These are phyloP conservation scores for Eristalis tenax DNA, from an alignment of 2,888 invertebrate genomes.

Conservation along the genomic window DNA sequence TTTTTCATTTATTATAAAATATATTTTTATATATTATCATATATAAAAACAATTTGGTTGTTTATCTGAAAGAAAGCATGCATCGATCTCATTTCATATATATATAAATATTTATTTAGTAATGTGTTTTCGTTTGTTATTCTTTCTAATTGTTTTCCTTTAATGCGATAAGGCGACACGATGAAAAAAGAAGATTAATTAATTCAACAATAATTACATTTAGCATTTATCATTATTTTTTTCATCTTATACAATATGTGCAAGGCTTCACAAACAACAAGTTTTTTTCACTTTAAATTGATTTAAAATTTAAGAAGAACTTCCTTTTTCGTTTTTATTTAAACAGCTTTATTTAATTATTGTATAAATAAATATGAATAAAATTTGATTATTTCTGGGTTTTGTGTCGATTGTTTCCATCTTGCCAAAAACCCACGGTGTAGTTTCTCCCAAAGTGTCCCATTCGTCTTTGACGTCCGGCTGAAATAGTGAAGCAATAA, in stretches of 20 bases:
- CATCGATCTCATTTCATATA: background rate
- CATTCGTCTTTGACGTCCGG: conserved; percentile 88
- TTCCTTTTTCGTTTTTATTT: conserved; percentile 23
- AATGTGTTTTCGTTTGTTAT: conserved; percentile 21
- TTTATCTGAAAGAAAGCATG: conserved; percentile 36
- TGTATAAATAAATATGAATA: conserved; percentile 63
- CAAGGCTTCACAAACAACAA: conserved; percentile 47
- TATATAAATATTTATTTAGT: conserved; percentile 11
- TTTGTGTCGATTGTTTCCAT: conserved; percentile 52
- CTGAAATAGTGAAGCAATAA: conserved; percentile 73
- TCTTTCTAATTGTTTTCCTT: conserved; percentile 21
- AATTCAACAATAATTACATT: conserved; percentile 45
- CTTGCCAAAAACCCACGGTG: conserved; percentile 85
- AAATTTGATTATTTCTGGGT: conserved; percentile 19
- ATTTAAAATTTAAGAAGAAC: conserved; percentile 20
- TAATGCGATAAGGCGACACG: conserved; percentile 63
- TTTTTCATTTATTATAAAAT: conserved; percentile 25
- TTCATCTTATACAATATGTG: conserved; percentile 45
- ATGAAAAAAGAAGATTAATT: conserved; percentile 15
- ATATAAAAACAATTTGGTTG: conserved; percentile 17
- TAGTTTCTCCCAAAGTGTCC: conserved; percentile 91
- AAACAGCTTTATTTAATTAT: conserved; percentile 40
- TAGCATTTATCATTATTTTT: conserved; percentile 22
- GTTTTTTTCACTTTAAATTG: background rate
- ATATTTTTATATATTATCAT: conserved; percentile 17